These are phyloP conservation scores for Eristalis tenax DNA, from an alignment of 2,888 invertebrate genomes.

Conservation along the genomic window DNA sequence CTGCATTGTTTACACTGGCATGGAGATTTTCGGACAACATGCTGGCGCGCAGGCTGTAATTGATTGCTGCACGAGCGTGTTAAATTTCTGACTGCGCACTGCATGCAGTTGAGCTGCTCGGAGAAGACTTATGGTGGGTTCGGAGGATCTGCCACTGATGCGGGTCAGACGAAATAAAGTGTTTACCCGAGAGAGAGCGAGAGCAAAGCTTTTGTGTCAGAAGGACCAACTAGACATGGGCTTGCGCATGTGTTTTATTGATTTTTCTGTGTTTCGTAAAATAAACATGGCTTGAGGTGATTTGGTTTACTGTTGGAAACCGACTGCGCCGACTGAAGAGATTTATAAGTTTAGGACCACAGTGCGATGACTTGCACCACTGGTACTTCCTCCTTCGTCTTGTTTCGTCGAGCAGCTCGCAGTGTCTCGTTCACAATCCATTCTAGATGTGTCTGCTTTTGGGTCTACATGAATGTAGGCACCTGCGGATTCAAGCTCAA, in stretches of 20 bases:
- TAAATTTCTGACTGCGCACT: conserved; percentile 34
- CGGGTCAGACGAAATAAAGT: not conserved
- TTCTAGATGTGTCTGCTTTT: too few species aligned
- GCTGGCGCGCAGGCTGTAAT: conserved; percentile 30
- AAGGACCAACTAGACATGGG: not conserved
- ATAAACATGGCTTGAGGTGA: not conserved
- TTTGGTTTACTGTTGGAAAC: not conserved
- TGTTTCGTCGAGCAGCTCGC: too few species aligned
- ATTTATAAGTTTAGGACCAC: too few species aligned
- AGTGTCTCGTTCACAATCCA: too few species aligned
- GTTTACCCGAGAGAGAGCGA: not conserved
- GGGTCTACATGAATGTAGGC: too few species aligned
- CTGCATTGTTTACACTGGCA: not conserved
- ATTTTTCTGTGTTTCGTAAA: not conserved
- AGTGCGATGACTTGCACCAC: too few species aligned
- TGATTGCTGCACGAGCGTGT: conserved; percentile 40
- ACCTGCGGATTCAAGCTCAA: too few species aligned
- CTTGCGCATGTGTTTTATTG: not conserved
- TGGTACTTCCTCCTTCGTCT: too few species aligned
- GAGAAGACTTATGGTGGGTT: not conserved
- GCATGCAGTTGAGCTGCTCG: not conserved
- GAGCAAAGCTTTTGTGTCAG: not conserved
- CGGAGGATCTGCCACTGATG: not conserved
- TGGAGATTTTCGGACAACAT: conserved; percentile 11
- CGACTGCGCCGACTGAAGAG: not conserved